These are phyloP conservation scores for Melopsittacus undulatus DNA, from an alignment of 2,797 vertebrate species.

Conservation along the genomic window DNA sequence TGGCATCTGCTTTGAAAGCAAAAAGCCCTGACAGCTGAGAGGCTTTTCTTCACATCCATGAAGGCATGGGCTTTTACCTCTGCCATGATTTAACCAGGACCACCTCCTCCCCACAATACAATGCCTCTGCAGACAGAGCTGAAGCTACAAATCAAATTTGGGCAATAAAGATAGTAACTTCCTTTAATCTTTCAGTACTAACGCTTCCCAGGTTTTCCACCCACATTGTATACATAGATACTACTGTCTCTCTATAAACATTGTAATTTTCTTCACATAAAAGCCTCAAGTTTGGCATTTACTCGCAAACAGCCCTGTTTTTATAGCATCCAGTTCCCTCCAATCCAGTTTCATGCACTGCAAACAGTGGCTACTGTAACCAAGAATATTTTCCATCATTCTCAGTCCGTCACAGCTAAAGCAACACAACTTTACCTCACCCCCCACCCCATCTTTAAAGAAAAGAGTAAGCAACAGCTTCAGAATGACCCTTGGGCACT, in stretches of 20 bases:
- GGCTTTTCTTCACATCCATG: neutral
- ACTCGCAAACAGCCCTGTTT: neutral
- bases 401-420: neutral
- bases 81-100: neutral
- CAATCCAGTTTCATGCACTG: neutral
- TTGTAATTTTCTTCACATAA: neutral
- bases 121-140: neutral
- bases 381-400: neutral
- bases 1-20: neutral
- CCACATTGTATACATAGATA: neutral
- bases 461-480: neutral
- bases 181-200: constrained; percentile 14
- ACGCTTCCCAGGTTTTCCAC: neutral
- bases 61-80: neutral
- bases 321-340: neutral
- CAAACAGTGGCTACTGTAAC: neutral
- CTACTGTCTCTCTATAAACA: neutral
- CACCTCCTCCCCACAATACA: neutral
- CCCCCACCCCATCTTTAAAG: fast-evolving
- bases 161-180: neutral
- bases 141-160: neutral
- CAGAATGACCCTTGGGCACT: neutral
- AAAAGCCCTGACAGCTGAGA: neutral
- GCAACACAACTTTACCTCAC: neutral
- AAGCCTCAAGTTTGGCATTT: neutral